These are phyloP conservation scores for Kryptopterus vitreolus DNA, from an alignment of 2,797 vertebrate genomes.

Conservation along the genomic window DNA sequence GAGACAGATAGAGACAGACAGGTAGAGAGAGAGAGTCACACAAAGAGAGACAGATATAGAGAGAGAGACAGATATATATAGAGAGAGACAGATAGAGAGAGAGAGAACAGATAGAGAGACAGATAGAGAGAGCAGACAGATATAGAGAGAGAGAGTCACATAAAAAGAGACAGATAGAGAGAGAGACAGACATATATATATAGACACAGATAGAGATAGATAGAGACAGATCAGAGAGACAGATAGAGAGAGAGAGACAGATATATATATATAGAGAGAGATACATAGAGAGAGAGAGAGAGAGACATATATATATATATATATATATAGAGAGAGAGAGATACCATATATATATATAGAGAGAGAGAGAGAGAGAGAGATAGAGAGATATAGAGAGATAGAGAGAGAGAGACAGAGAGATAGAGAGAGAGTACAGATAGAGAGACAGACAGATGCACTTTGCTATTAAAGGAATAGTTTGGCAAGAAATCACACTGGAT, in stretches of 20 bases:
- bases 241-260: slow-evolving; percentile 20
- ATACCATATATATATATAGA: no score
- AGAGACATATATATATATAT: no score
- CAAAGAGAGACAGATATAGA: slow-evolving; percentile 5
- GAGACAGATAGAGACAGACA: slow-evolving; percentile 10
- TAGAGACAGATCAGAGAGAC: slow-evolving; percentile 4
- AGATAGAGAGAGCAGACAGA: not conserved
- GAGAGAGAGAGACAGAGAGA: not conserved
- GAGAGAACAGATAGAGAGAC: slow-evolving; percentile 23
- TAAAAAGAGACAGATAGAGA: slow-evolving; percentile 23
- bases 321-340: not conserved
- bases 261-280: not conserved
- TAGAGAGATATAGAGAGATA: not conserved
- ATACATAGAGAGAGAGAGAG: slow-evolving; percentile 15
- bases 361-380: slow-evolving; percentile 22
- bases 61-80: no score
- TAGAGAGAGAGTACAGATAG: slow-evolving; percentile 17
- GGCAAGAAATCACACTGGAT: not conserved
- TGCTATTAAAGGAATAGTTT: slow-evolving; percentile 22
- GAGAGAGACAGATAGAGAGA: slow-evolving; percentile 11
- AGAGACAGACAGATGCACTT: slow-evolving; percentile 28
- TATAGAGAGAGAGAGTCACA: not conserved
- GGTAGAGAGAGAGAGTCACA: no score
- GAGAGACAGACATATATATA: not conserved
- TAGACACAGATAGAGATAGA: not conserved